Base-by-base conservation (phyloP, 1,140 invertebrate species). In the Fopius arisanus region DNA sequence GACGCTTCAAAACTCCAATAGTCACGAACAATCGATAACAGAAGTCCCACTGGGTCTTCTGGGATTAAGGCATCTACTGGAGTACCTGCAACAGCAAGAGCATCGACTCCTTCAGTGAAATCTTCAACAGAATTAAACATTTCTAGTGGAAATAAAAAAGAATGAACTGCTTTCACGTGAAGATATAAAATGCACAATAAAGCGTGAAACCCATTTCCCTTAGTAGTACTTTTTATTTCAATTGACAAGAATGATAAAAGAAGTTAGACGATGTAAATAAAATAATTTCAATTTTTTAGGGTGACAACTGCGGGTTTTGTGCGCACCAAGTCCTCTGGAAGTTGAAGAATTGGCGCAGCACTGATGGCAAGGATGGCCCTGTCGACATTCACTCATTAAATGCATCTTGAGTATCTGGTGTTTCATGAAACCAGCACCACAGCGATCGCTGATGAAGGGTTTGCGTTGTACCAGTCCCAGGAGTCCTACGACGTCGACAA, bases 51-150 rank as follows among this genome's bases (percentile, higher is more conserved):
- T 48, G 59, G 14, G 3, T 37, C 29, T 6, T 6, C 19, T 29
- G 19, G 31, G 19, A 26, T 41, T 12, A 14, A 14, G 23, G 12
- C 7, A 29, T 33, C 0, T 23, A 0, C 40, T 26, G 51, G 16
- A 16, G 19, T 1, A 71, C 66, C 70, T 72, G 59, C 12, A 72
- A 72, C 70, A 72, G 41, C 63, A 48, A 16, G 37, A 65, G 12
- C n/a, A 37, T 37, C 3, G 12, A 1, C 3, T 1, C 33, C 1
- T 37, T 37, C 33, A 37, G 33, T 12, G 12, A 37, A 37, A 37
- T n/a, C n/a, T n/a, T n/a, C n/a, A n/a, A n/a, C n/a, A 31, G 12
- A 1, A 10, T 37, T 7, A 37, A 10, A 3, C 9, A 12, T 37
- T 12, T 10, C 33, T 37, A 1, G 29, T 4, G n/a, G n/a, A n/a